Conservation (phyloP, 1,140 invertebrate genomes). For the Ganaspis sp. region DNA sequence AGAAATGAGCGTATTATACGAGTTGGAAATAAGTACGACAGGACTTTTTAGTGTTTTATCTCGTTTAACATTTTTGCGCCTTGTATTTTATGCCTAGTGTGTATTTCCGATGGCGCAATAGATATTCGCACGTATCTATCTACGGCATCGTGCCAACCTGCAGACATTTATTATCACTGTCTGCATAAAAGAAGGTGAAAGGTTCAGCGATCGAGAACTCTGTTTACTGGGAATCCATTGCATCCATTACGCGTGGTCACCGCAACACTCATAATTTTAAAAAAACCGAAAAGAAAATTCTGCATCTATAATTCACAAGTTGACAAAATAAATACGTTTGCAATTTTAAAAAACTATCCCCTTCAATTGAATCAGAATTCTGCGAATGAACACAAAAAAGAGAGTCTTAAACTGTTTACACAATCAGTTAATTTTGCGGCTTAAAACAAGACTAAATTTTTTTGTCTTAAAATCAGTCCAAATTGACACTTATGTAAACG, state of each 20-base stretch:
- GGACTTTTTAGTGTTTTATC: neutral
- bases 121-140: slow-evolving; percentile 22
- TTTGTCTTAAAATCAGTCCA: no score
- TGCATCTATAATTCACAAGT: no score
- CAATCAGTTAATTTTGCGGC: no score
- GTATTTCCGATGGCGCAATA: slow-evolving; percentile 17
- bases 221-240: neutral
- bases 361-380: no score
- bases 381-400: no score
- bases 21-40: neutral
- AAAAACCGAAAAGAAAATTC: neutral
- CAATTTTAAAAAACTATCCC: no score
- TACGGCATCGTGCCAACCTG: slow-evolving; percentile 17
- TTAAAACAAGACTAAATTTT: no score
- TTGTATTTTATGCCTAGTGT: slow-evolving; percentile 11
- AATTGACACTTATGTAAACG: no score
- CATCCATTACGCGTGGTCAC: neutral
- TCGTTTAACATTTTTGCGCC: neutral
- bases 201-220: neutral
- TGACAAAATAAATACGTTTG: no score
- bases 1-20: neutral
- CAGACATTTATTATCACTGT: slow-evolving; percentile 23
- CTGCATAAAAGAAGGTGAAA: slow-evolving; percentile 9
- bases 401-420: no score
- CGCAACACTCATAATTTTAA: neutral